A percentile compares a stretch with the other conserved stretches of the same genome.
Conservation (phyloP, 2,888 invertebrate species). For the Beris morrisii region DNA sequence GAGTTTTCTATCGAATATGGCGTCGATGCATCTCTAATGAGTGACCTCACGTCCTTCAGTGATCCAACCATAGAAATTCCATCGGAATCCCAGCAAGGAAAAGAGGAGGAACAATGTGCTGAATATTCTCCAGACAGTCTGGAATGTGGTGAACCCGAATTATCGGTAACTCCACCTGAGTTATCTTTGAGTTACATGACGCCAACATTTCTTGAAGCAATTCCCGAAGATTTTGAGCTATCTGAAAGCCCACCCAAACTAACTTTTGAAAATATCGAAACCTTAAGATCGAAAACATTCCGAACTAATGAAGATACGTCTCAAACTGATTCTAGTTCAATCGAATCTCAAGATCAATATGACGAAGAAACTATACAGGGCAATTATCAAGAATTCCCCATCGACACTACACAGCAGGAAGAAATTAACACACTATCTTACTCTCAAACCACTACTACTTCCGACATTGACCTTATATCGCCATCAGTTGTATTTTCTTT, state of each 20-base stretch:
- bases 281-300: no score
- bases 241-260: neutral
- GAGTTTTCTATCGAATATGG: no score
- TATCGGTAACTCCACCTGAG: slow-evolving; percentile 19
- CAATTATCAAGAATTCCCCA: no score
- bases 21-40: no score
- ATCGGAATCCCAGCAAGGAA: no score
- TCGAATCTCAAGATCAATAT: no score
- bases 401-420: slow-evolving; percentile 28
- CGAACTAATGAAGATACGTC: no score
- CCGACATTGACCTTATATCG: neutral
- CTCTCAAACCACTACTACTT: neutral
- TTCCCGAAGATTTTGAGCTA: slow-evolving; percentile 16
- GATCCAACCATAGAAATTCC: no score
- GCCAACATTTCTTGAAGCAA: slow-evolving; percentile 3
- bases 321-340: no score
- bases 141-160: slow-evolving; percentile 11
- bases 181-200: slow-evolving; percentile 18
- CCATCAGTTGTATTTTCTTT: slow-evolving; percentile 19
- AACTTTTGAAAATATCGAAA: no score
- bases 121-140: neutral
- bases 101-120: neutral
- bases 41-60: no score
- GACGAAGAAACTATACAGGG: no score
- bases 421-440: neutral